Base-by-base conservation (phyloP, 2,888 invertebrate genomes). In the Tetragonisca angustula region DNA sequence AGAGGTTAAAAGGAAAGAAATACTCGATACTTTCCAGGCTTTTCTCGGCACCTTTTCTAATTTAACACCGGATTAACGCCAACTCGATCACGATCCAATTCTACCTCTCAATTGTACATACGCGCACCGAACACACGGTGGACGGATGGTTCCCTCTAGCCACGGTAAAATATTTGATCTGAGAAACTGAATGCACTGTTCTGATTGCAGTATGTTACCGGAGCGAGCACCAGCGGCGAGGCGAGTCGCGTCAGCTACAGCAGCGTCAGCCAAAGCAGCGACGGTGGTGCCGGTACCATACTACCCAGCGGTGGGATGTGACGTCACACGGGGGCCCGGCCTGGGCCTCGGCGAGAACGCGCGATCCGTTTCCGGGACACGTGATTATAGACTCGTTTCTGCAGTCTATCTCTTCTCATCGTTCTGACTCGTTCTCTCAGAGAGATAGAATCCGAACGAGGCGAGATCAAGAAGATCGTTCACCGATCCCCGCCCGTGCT, bases 201-300 rank as follows among this genome's bases (percentile, higher is more conserved):
- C 76, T 90, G 89, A 82, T 93, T 93, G 9, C 93, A 94, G 94
- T 94, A 93, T 84, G 92, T 92, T 78, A 86, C 93, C 70, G 93
- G 94, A 79, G 92, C 92, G 91, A 91, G 91, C 64, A 75, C 91
- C 56, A 91, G 93, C 56, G 92, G 91, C 5, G 92, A 93, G 72
- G 91, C 93, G 49, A 93, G 94, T 88, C 93, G 92, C 84, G 94
- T 94, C 36, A 94, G 94, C 81, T 94, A 94, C 89, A 94, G 94
- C 76, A 94, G 94, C 86, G 94, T 94, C 24, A 93, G 92, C 77
- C 94, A 94, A 75, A 94, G 93, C 86, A 93, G 94, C 87, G 94
- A 94, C 52, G 91, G 92, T 36, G 93, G 92, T 13, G 87, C 89
- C 76, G 91, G 89, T 73, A 88, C 83, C 69, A 87, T 89, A 5